These are phyloP conservation scores for Eulemur macaco DNA, from an alignment of 2,113 vertebrate genomes.

Conservation along the genomic window DNA sequence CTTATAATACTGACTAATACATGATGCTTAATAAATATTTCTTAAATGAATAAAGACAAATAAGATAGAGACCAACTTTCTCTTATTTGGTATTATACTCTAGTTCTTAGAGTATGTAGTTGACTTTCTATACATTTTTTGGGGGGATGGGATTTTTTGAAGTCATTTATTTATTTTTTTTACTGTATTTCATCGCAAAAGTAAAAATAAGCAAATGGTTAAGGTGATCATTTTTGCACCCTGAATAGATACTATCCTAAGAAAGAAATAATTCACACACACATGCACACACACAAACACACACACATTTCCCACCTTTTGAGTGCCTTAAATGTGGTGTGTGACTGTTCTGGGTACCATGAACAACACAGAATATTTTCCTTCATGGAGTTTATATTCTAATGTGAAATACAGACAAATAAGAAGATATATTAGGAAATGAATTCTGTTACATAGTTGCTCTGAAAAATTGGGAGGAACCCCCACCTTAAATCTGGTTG, in stretches of 20 bases:
- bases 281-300: not conserved
- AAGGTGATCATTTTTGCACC: not conserved
- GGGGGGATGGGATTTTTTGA: not conserved
- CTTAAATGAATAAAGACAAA: not conserved
- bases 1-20: not conserved
- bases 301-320: not conserved
- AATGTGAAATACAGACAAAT: not conserved
- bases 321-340: not conserved
- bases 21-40: not conserved
- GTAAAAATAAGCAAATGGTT: not conserved
- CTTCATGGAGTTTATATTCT: not conserved
- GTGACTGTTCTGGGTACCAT: not conserved
- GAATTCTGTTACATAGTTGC: not conserved
- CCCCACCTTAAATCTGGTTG: not conserved
- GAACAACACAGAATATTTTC: not conserved
- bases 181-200: not conserved
- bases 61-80: not conserved
- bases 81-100: not conserved
- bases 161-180: not conserved
- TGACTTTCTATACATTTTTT: not conserved
- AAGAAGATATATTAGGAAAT: not conserved
- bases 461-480: not conserved
- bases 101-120: not conserved
- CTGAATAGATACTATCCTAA: not conserved
- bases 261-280: not conserved